Percentiles rank a stretch among this genome's conserved stretches.
Evolutionary conservation across 2,888 invertebrate species (phyloP).

Genomic region (Chaetoderma sp.): DNA sequence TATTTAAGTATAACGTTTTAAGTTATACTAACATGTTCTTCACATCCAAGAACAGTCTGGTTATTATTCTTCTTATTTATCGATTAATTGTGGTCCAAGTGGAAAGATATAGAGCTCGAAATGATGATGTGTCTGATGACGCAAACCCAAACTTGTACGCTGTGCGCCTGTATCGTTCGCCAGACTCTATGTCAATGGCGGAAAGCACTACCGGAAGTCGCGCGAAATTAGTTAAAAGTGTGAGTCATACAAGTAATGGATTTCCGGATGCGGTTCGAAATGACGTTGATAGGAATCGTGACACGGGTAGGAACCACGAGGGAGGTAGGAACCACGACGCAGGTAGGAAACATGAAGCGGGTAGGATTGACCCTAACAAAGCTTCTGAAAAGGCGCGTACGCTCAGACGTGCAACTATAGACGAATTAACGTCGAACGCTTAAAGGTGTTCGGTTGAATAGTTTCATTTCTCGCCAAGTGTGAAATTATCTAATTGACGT

Average conservation of each 20-base stretch:
- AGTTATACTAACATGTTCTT: conserved; percentile 98
- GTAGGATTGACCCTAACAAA: too few relatives aligned
- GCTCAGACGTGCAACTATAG: too few relatives aligned
- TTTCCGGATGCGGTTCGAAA: not conserved
- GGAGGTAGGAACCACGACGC: too few relatives aligned
- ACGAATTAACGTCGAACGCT: too few relatives aligned
- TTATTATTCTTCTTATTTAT: conserved; percentile 88
- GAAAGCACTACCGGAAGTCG: not conserved
- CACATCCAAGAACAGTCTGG: conserved; percentile 90
- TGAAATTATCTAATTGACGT: too few relatives aligned
- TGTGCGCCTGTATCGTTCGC: not conserved
- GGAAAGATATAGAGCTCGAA: conserved; percentile 25
- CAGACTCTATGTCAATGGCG: not conserved
- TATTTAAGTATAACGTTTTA: conserved; percentile 87
- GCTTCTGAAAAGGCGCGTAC: too few relatives aligned
- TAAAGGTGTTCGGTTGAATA: too few relatives aligned
- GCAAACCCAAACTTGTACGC: too few relatives aligned
- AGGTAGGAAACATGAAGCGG: too few relatives aligned
- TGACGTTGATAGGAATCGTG: too few relatives aligned
- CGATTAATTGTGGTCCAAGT: conserved; percentile 74
- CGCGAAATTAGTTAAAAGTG: not conserved
- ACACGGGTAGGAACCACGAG: too few relatives aligned
- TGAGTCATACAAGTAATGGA: conserved; percentile 1
- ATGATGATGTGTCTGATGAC: not conserved
- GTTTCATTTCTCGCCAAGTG: too few relatives aligned